Percentiles rank a stretch among this genome's conserved stretches.
Conservation (phyloP, 2,113 vertebrate species). For the Egretta garzetta region DNA sequence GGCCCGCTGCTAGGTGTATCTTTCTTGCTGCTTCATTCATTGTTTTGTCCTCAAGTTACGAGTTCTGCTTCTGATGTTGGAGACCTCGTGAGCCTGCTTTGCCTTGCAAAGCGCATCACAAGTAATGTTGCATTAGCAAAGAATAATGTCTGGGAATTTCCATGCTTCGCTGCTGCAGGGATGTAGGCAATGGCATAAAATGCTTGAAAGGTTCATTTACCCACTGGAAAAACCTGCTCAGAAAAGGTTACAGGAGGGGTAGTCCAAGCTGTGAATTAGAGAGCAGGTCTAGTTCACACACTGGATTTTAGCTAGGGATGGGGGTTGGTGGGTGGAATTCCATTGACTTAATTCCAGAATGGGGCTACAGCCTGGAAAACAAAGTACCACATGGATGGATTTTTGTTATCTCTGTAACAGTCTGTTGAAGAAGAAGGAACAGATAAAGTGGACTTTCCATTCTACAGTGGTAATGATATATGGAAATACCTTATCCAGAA, state of each 20-base stretch:
- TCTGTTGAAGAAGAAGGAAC: background rate
- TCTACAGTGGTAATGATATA: background rate
- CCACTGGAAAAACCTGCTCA: background rate
- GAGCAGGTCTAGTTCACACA: background rate
- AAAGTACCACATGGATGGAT: rapidly evolving
- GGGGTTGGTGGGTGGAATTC: rapidly evolving
- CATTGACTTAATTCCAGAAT: background rate
- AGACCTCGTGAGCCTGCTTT: background rate
- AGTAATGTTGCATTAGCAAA: background rate
- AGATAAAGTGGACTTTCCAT: background rate
- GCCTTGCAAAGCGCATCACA: rapidly evolving
- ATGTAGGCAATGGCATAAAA: background rate
- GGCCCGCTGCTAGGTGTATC: background rate
- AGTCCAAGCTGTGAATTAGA: background rate
- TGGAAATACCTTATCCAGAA: background rate
- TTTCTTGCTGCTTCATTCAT: background rate
- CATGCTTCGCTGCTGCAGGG: background rate
- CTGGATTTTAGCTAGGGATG: background rate
- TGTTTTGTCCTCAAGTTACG: background rate
- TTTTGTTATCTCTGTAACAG: background rate
- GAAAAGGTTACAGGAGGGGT: background rate
- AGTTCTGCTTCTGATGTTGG: background rate
- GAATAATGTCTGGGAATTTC: background rate
- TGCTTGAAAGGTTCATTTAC: background rate
- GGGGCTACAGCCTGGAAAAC: background rate